These are phyloP conservation scores for Tapera naevia DNA, from an alignment of 2,797 vertebrate genomes.

Conservation along the genomic window DNA sequence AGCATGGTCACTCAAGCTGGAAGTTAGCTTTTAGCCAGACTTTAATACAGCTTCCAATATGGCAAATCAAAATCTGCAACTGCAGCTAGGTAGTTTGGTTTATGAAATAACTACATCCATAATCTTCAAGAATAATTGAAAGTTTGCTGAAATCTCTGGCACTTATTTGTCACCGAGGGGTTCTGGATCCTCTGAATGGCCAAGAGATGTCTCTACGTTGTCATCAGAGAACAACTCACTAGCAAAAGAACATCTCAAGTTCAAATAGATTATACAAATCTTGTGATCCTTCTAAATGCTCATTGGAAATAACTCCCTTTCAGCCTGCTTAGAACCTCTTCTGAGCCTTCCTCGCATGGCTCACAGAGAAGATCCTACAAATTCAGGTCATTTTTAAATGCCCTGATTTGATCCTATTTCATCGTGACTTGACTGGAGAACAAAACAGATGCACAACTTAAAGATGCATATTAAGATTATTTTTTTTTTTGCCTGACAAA, in stretches of 20 bases:
- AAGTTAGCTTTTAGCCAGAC: constrained; percentile 47
- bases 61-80: constrained; percentile 50
- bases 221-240: not conserved
- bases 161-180: not conserved
- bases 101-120: constrained; percentile 30
- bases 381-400: not conserved
- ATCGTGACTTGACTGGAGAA: not conserved
- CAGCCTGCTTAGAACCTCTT: not conserved
- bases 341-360: not conserved
- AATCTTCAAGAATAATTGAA: constrained; percentile 39
- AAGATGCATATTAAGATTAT: not conserved
- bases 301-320: not conserved
- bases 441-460: not conserved
- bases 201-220: not conserved
- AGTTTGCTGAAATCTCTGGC: constrained; percentile 46
- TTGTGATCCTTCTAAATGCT: not conserved
- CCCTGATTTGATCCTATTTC: not conserved
- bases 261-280: not conserved
- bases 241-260: not conserved
- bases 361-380: not conserved
- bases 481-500: not conserved
- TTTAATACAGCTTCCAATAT: constrained; percentile 32
- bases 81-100: constrained; percentile 38
- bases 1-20: constrained; percentile 59
- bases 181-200: not conserved